These are phyloP conservation scores for Hirundichthys speculiger DNA, from an alignment of 2,113 vertebrate genomes.

Conservation along the genomic window DNA sequence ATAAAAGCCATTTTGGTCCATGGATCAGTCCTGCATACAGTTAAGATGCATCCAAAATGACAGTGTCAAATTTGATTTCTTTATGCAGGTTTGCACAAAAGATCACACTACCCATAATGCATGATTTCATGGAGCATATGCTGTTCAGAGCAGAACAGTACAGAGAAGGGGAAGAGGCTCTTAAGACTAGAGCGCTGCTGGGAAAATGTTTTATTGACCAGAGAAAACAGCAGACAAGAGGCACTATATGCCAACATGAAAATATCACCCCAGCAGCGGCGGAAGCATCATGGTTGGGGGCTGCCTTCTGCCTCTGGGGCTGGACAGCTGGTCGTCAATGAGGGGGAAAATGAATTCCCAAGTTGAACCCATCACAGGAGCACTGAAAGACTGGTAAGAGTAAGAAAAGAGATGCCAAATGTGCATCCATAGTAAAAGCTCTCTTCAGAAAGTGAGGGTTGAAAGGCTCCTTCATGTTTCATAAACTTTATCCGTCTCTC, in stretches of 20 bases:
- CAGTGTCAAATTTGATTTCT: no score
- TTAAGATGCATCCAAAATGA: no score
- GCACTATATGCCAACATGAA: background rate
- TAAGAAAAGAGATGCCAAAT: background rate
- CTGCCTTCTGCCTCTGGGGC: background rate
- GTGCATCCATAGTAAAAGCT: background rate
- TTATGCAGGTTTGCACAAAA: background rate
- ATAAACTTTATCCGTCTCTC: background rate
- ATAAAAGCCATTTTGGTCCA: no score
- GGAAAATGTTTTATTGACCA: constrained; percentile 1
- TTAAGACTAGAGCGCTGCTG: background rate
- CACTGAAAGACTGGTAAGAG: background rate
- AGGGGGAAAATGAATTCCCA: constrained; percentile 10
- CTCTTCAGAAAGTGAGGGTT: background rate
- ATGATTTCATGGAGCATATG: background rate
- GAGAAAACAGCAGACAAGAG: background rate
- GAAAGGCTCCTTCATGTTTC: background rate
- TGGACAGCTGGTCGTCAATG: constrained; percentile 5
- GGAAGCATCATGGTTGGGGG: background rate
- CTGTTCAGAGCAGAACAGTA: background rate
- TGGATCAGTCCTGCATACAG: no score
- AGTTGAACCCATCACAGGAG: background rate
- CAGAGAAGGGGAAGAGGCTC: no score
- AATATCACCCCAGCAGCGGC: background rate
- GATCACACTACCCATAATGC: background rate